Percentiles rank a stretch among this genome's conserved stretches.
Conservation (phyloP, 2,888 invertebrate species). For the Bedellia somnulentella region DNA sequence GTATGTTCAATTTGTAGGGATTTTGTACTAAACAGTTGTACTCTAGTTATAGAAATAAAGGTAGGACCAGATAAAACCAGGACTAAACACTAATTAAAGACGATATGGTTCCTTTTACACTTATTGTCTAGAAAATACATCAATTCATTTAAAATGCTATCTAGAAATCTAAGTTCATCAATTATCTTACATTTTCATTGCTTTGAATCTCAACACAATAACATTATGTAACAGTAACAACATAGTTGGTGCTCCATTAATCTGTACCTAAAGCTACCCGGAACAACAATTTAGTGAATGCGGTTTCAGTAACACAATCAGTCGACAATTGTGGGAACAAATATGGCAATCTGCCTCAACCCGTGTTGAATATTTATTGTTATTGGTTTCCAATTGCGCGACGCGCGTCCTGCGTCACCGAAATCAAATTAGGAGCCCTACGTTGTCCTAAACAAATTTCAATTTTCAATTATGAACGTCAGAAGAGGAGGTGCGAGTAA, state of each 20-base stretch:
- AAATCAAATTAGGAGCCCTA: constrained; percentile 47
- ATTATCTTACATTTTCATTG: too few species aligned
- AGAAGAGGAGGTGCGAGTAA: constrained; percentile 22
- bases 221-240: too few species aligned
- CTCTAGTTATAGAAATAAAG: too few species aligned
- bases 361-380: constrained; percentile 34
- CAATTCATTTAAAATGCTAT: too few species aligned
- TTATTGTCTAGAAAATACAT: too few species aligned
- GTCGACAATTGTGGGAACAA: constrained; percentile 21
- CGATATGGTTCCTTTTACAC: too few species aligned
- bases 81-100: too few species aligned
- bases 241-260: constrained; percentile 3
- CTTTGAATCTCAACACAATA: too few species aligned
- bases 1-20: too few species aligned
- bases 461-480: constrained; percentile 51
- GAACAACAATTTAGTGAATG: constrained; percentile 1
- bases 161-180: too few species aligned
- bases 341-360: constrained; percentile 25
- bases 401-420: constrained; percentile 21
- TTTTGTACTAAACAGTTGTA: too few species aligned
- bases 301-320: constrained; percentile 8
- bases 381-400: constrained; percentile 38
- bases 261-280: constrained; percentile 1
- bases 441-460: constrained; percentile 56
- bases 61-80: too few species aligned